Percentiles rank a stretch among this genome's conserved stretches.
Conservation (phyloP, 2,888 invertebrate species). For the Thereva nobilitata region DNA sequence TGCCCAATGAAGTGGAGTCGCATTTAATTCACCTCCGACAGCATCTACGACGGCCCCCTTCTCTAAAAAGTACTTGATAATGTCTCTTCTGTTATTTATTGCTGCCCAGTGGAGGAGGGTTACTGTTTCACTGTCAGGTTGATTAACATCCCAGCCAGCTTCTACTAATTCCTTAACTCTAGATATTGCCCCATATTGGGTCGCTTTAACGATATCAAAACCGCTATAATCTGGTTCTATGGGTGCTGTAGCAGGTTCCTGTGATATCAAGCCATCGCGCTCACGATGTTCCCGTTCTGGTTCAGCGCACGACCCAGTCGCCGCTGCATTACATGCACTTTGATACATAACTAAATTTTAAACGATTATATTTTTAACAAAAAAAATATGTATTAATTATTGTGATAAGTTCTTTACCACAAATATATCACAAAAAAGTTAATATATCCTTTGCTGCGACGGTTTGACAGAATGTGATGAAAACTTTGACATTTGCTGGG, state of each 20-base stretch:
- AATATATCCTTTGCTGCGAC: too few species aligned
- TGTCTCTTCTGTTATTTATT: conserved; percentile 94
- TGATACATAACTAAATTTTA: conserved; percentile 64
- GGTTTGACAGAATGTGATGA: too few species aligned
- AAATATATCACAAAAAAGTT: too few species aligned
- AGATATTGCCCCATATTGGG: conserved; percentile 91
- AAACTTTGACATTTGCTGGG: too few species aligned
- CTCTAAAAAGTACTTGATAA: conserved; percentile 84
- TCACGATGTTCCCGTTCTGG: conserved; percentile 64
- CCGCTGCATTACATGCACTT: conserved; percentile 73
- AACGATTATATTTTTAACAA: too few species aligned
- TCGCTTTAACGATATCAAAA: conserved; percentile 92
- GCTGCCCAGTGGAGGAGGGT: conserved; percentile 99
- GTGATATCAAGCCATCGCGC: conserved; percentile 59
- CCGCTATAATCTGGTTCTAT: conserved; percentile 75
- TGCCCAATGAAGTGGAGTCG: conserved; percentile 98
- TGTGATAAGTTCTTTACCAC: too few species aligned
- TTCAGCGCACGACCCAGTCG: conserved; percentile 66
- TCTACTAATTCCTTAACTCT: conserved; percentile 86
- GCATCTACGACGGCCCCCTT: conserved; percentile 90
- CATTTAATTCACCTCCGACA: conserved; percentile 92
- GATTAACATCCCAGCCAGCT: conserved; percentile 91
- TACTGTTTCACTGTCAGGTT: conserved; percentile 92
- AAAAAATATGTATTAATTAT: too few species aligned
- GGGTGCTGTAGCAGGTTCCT: conserved; percentile 66